Conservation (phyloP, 2,888 invertebrate species). For the Lasius platythorax region DNA sequence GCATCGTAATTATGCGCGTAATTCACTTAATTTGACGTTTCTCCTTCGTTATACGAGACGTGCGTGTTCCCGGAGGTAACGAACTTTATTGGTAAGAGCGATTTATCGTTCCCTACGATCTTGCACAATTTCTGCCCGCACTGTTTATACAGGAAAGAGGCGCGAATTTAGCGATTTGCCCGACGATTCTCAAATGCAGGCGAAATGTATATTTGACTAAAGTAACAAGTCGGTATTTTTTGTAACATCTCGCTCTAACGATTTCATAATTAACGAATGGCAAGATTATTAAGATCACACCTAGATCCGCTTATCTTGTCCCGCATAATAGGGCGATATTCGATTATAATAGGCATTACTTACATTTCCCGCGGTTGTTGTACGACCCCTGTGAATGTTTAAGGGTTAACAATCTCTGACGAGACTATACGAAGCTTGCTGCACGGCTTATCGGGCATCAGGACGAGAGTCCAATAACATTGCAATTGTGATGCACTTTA, state of each 20-base stretch:
- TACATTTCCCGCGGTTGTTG: neutral
- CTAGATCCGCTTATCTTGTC: slow-evolving; percentile 19
- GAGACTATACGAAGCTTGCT: slow-evolving; percentile 50
- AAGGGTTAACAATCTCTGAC: slow-evolving; percentile 60
- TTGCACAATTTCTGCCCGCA: slow-evolving; percentile 74
- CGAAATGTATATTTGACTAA: neutral
- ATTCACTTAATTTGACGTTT: slow-evolving; percentile 82
- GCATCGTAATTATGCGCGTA: slow-evolving; percentile 81
- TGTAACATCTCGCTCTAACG: neutral
- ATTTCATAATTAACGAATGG: neutral
- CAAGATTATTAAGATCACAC: neutral
- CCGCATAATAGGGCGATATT: neutral
- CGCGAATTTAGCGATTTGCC: slow-evolving; percentile 37
- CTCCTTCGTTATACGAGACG: slow-evolving; percentile 75
- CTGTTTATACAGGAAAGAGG: slow-evolving; percentile 59
- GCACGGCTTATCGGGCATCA: slow-evolving; percentile 77
- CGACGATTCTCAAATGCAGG: neutral
- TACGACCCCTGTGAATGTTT: slow-evolving; percentile 17
- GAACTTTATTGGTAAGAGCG: slow-evolving; percentile 79
- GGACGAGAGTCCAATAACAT: slow-evolving; percentile 71
- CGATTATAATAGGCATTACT: slow-evolving; percentile 44
- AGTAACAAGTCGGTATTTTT: neutral
- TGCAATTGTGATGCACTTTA: slow-evolving; percentile 77
- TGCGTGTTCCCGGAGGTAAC: slow-evolving; percentile 77
- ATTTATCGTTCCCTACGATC: slow-evolving; percentile 77